Evolutionary conservation across 2,888 invertebrate species (phyloP).

Genomic region (Mimachlamys varia): DNA sequence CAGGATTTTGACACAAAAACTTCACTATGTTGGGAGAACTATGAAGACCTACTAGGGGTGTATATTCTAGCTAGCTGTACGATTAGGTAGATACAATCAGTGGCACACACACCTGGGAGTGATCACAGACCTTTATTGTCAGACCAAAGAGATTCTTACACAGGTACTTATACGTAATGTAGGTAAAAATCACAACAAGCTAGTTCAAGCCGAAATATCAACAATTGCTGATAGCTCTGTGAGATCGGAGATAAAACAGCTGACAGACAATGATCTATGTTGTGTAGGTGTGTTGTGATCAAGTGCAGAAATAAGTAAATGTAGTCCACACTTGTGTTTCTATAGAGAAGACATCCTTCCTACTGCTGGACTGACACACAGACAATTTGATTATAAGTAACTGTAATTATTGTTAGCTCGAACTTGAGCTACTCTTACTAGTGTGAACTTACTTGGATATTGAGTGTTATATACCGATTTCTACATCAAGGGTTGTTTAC

Average conservation of each 20-base stretch:
- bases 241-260: neutral
- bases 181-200: neutral
- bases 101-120: neutral
- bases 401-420: too few species aligned
- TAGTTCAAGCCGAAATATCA: slow-evolving; percentile 24
- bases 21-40: neutral
- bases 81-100: neutral
- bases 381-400: too few species aligned
- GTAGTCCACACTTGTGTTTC: too few species aligned
- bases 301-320: too few species aligned
- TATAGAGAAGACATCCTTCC: too few species aligned
- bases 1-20: neutral
- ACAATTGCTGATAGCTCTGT: neutral
- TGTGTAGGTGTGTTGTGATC: neutral
- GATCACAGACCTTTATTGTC: neutral
- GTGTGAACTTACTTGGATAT: too few species aligned
- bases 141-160: neutral
- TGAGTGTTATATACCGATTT: too few species aligned
- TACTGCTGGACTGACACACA: too few species aligned
- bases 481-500: too few species aligned
- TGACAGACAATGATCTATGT: neutral
- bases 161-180: neutral
- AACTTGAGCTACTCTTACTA: too few species aligned
- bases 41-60: neutral
- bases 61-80: neutral